These are phyloP conservation scores for Ammospiza nelsoni DNA, from an alignment of 2,113 vertebrate species.

Conservation along the genomic window DNA sequence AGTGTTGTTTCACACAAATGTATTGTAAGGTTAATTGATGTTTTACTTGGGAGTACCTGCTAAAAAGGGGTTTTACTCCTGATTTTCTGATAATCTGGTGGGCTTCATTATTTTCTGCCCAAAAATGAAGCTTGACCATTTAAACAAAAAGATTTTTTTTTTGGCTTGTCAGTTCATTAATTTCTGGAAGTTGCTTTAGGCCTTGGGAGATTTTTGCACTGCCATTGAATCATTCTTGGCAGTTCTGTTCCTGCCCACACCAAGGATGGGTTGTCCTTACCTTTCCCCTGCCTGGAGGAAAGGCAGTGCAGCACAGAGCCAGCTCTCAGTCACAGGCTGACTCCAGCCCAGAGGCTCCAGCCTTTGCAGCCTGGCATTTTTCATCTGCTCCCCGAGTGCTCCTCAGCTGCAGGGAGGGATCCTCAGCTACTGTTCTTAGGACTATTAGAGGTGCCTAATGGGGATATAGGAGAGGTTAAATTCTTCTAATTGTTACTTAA, in stretches of 20 bases:
- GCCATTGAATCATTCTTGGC: not conserved
- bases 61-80: not conserved
- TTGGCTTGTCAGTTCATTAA: not conserved
- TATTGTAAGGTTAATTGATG: not conserved
- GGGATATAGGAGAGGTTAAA: not conserved
- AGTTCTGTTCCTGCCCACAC: accelerated
- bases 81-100: not conserved
- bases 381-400: not conserved
- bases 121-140: not conserved
- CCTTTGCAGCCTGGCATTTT: not conserved
- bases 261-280: not conserved
- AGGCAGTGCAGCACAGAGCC: not conserved
- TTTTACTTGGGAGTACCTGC: not conserved
- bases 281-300: not conserved
- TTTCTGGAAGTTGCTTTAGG: not conserved
- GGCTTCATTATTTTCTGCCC: not conserved
- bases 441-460: not conserved
- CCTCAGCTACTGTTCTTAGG: not conserved
- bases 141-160: not conserved
- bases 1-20: not conserved
- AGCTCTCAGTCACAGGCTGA: not conserved
- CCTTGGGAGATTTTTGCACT: not conserved
- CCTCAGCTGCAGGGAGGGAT: not conserved
- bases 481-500: not conserved
- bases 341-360: not conserved